Evolutionary conservation across 2,888 invertebrate genomes (phyloP).

Genomic region (Diplazon laetatorius): DNA sequence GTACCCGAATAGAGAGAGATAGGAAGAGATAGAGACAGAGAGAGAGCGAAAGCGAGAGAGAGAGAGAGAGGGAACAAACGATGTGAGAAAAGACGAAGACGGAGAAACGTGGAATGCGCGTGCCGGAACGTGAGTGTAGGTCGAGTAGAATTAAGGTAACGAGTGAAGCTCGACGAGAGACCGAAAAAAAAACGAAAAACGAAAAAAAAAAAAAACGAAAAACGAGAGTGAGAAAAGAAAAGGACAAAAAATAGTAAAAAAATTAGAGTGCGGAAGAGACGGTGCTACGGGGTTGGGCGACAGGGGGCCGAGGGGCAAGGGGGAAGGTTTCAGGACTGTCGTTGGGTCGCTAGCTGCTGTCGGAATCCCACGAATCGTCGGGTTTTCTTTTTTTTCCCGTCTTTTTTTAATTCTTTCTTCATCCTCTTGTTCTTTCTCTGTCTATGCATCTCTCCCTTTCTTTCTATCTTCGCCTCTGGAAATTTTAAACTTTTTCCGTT

Average conservation of each 20-base stretch:
- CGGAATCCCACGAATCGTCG: constrained; percentile 3
- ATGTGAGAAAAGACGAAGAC: background rate
- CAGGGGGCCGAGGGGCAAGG: too few relatives aligned
- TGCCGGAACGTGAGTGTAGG: background rate
- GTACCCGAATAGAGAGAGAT: constrained; percentile 8
- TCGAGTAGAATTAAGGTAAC: constrained; percentile 17
- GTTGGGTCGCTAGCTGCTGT: background rate
- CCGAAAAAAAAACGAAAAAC: background rate
- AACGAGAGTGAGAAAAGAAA: background rate
- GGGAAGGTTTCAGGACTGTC: constrained; percentile 12
- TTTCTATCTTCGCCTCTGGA: background rate
- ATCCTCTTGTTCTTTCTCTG: constrained; percentile 6
- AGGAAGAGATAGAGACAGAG: constrained; percentile 10
- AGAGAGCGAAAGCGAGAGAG: background rate
- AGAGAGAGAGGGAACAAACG: background rate
- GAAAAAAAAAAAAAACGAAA: too few relatives aligned
- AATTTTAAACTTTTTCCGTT: too few relatives aligned
- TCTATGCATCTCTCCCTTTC: background rate
- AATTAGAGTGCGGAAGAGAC: too few relatives aligned
- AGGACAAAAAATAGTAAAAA: too few relatives aligned
- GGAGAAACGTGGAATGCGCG: constrained; percentile 2
- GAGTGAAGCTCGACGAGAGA: background rate
- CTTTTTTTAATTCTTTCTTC: too few relatives aligned
- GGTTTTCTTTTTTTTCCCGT: background rate
- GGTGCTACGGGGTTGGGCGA: too few relatives aligned